Evolutionary conservation across 2,888 invertebrate species (phyloP).

Genomic region (Phania funesta): DNA sequence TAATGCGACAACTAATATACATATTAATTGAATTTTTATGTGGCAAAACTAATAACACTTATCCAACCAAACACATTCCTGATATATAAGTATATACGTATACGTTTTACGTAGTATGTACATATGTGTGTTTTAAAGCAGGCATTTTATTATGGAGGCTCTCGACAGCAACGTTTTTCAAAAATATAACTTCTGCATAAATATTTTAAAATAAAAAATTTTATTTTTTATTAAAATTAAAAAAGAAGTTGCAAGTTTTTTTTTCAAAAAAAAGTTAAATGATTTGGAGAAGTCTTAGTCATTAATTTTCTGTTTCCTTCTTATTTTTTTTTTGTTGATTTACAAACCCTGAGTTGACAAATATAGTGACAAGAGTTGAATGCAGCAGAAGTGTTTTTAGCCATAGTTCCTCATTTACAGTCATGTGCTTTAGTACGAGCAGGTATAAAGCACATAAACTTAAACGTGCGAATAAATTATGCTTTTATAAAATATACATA

Average conservation of each 20-base stretch:
- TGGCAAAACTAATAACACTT: constrained; percentile 38
- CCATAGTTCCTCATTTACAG: not conserved
- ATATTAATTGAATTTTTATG: constrained; percentile 59
- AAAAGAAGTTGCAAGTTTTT: not conserved
- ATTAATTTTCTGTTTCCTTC: not conserved
- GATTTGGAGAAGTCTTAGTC: not conserved
- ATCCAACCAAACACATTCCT: not conserved
- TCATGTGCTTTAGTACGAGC: not conserved
- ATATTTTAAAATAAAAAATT: not conserved
- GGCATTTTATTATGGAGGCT: not conserved
- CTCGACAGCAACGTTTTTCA: not conserved
- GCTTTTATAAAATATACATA: not conserved
- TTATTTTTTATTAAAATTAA: not conserved
- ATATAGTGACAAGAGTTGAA: not conserved
- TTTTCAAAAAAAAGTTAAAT: not conserved
- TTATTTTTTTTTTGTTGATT: not conserved
- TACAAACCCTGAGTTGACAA: not conserved
- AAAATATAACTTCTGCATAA: not conserved
- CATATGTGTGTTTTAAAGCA: not conserved
- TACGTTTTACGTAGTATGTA: not conserved
- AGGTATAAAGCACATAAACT: not conserved
- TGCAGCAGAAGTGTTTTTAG: not conserved
- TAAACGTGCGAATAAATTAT: constrained; percentile 31
- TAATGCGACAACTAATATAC: constrained; percentile 10
- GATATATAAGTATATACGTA: not conserved